Evolutionary conservation across 2,888 invertebrate species (phyloP).

Genomic region (Dryococelus australis): DNA sequence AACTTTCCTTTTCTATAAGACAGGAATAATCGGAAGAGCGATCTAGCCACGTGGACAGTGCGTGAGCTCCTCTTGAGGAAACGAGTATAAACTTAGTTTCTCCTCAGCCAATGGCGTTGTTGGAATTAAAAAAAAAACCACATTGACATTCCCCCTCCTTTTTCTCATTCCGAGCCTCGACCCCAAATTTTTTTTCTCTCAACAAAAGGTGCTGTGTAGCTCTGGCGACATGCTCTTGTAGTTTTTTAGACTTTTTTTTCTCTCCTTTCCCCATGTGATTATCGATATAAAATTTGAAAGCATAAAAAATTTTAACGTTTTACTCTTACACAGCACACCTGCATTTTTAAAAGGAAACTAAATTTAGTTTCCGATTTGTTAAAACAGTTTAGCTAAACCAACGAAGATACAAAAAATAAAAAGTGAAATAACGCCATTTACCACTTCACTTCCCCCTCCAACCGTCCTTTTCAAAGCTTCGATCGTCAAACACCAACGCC

Average conservation of each 20-base stretch:
- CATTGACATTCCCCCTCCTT: constrained; percentile 22
- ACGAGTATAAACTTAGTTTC: constrained; percentile 20
- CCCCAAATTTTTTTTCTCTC: neutral
- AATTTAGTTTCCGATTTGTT: neutral
- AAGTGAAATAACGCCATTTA: constrained; percentile 16
- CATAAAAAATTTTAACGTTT: too few relatives aligned
- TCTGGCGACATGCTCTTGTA: too few relatives aligned
- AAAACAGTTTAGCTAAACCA: neutral
- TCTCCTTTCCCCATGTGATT: too few relatives aligned
- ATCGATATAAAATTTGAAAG: too few relatives aligned
- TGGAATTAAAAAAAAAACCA: constrained; percentile 19
- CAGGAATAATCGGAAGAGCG: neutral
- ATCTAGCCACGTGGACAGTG: neutral
- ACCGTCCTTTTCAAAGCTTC: constrained; percentile 25
- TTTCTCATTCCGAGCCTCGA: constrained; percentile 11
- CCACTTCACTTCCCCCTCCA: constrained; percentile 31
- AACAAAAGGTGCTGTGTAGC: neutral
- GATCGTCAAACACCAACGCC: constrained; percentile 42
- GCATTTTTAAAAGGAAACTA: constrained; percentile 18
- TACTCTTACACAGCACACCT: too few relatives aligned
- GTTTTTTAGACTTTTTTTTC: too few relatives aligned
- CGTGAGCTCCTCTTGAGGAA: neutral
- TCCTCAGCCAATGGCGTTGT: constrained; percentile 24
- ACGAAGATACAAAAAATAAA: constrained; percentile 11
- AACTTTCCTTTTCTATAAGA: constrained; percentile 25